These are phyloP conservation scores for Callospermophilus lateralis DNA, from an alignment of 2,113 vertebrate species.

Conservation along the genomic window DNA sequence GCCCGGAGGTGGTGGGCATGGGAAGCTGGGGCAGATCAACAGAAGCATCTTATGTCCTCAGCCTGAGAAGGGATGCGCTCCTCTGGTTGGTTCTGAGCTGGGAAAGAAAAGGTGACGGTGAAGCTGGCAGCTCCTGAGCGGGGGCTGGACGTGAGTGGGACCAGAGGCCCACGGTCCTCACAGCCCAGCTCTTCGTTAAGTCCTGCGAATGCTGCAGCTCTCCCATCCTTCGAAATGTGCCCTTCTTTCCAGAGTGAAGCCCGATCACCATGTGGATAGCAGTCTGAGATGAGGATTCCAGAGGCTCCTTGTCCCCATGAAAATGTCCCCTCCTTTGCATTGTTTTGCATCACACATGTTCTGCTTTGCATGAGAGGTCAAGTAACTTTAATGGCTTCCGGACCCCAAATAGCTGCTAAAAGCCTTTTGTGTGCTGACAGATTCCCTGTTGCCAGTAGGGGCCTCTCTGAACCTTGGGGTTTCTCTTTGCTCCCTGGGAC, in stretches of 20 bases:
- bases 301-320: background rate
- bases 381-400: background rate
- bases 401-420: background rate
- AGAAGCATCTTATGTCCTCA: background rate
- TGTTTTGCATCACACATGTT: background rate
- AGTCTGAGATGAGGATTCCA: background rate
- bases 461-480: background rate
- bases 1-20: background rate
- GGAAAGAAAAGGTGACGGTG: background rate
- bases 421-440: background rate
- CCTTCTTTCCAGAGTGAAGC: background rate
- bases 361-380: background rate
- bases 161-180: background rate
- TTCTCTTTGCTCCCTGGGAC: no score
- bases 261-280: background rate
- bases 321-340: background rate
- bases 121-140: background rate
- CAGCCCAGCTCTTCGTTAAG: background rate
- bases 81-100: background rate
- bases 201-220: background rate
- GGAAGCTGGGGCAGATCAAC: background rate
- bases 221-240: background rate
- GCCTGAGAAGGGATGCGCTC: background rate
- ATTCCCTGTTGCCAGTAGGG: background rate
- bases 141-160: background rate